A percentile compares a stretch with the other conserved stretches of the same genome.
phyloP scores from a whole-genome alignment of 2,113 vertebrate genomes.

The Daboia siamensis region DNA sequence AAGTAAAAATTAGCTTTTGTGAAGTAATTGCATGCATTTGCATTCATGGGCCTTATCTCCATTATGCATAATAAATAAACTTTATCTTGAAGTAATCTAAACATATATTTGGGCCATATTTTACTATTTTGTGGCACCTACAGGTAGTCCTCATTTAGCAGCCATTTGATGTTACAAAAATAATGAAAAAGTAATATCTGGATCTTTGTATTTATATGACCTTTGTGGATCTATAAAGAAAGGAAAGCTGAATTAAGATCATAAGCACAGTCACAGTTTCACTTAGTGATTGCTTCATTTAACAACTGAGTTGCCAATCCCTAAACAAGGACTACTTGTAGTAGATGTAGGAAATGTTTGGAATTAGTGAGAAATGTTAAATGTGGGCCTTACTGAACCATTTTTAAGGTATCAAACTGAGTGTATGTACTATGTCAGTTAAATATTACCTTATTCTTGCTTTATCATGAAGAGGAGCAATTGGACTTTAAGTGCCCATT shows the following conservation, averaged over 20 bases:
- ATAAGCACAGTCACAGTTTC: not conserved
- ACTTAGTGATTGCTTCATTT: not conserved
- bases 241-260: not conserved
- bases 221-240: not conserved
- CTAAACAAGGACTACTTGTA: not conserved
- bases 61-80: not conserved
- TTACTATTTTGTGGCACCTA: not conserved
- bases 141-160: not conserved
- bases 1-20: not conserved
- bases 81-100: not conserved
- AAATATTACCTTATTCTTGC: not conserved
- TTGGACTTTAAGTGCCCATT: not conserved
- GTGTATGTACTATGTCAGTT: not conserved
- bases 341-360: not conserved
- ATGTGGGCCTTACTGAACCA: not conserved
- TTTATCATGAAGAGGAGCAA: not conserved
- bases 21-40: not conserved
- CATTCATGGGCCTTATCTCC: not conserved
- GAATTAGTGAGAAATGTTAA: not conserved
- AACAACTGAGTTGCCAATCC: not conserved
- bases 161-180: not conserved
- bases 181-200: not conserved
- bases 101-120: not conserved
- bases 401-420: not conserved
- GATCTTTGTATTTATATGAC: not conserved